A percentile compares a stretch with the other conserved stretches of the same genome.
Conservation (phyloP, 1,140 invertebrate species). For the Drosophila ironensis region DNA sequence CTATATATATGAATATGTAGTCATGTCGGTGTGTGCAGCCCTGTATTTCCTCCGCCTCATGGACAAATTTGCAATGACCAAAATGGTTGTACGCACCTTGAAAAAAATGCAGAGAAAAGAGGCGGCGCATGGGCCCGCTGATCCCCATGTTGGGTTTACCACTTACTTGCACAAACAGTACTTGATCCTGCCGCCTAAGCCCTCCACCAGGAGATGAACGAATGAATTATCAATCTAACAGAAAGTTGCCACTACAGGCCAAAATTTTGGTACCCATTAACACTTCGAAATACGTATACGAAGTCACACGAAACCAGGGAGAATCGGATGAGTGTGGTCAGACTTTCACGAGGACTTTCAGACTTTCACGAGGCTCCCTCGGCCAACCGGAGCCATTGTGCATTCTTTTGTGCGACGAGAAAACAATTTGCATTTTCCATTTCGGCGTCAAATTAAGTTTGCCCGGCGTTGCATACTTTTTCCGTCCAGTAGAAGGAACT, state of each 20-base stretch:
- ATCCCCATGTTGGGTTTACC: no score
- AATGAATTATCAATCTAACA: no score
- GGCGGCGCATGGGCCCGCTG: no score
- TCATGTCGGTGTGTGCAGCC: background rate
- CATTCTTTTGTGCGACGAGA: conserved; percentile 63
- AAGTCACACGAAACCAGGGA: no score
- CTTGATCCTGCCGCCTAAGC: no score
- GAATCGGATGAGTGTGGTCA: no score
- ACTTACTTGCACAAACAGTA: no score
- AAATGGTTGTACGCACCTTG: conserved; percentile 19
- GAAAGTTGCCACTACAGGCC: no score
- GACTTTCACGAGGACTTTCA: background rate
- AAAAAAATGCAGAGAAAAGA: conserved; percentile 35
- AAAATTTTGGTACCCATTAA: no score
- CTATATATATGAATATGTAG: background rate
- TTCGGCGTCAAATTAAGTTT: conserved; percentile 61
- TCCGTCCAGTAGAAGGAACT: background rate
- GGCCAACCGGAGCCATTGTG: conserved; percentile 43
- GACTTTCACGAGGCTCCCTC: background rate
- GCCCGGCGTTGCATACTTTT: background rate
- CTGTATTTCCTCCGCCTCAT: background rate
- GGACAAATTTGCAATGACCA: conserved; percentile 27
- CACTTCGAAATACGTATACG: no score
- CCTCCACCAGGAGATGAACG: no score
- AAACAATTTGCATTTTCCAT: conserved; percentile 74